phyloP scores from a whole-genome alignment of 1,140 invertebrate species.

The Heliothis virescens region DNA sequence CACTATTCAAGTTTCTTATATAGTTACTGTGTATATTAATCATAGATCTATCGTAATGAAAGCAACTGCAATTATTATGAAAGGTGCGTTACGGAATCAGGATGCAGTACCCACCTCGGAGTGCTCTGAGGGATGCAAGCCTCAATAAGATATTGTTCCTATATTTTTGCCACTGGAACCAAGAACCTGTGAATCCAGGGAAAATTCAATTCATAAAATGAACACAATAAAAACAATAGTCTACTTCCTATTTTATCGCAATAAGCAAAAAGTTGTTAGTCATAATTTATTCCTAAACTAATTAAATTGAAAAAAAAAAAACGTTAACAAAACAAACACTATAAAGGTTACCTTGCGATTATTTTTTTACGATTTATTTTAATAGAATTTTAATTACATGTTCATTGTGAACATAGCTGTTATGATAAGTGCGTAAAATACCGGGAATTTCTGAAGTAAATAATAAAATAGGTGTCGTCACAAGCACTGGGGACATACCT shows the following conservation, averaged over 20 bases:
- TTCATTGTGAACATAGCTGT: background rate
- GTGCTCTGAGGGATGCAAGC: background rate
- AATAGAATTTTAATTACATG: background rate
- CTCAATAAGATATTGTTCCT: constrained; percentile 1
- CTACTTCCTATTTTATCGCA: background rate
- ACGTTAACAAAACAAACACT: no score
- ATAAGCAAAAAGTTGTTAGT: constrained; percentile 1
- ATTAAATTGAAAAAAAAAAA: background rate
- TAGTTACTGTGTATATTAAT: no score
- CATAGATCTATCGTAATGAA: no score
- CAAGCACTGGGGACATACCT: constrained; percentile 18
- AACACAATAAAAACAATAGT: background rate
- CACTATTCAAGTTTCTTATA: no score
- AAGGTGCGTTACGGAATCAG: background rate
- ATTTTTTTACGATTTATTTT: background rate
- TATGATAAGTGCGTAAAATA: background rate
- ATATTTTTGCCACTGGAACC: constrained; percentile 2
- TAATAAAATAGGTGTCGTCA: background rate
- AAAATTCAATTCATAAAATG: background rate
- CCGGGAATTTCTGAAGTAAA: background rate
- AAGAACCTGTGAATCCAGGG: constrained; percentile 23
- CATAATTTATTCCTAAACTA: constrained; percentile 4
- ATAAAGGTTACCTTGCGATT: no score
- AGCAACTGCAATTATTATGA: no score
- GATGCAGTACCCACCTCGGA: constrained; percentile 12